Percentiles rank a stretch among this genome's conserved stretches.
Conservation (phyloP, 1,140 invertebrate genomes). For the Sipha flava region DNA sequence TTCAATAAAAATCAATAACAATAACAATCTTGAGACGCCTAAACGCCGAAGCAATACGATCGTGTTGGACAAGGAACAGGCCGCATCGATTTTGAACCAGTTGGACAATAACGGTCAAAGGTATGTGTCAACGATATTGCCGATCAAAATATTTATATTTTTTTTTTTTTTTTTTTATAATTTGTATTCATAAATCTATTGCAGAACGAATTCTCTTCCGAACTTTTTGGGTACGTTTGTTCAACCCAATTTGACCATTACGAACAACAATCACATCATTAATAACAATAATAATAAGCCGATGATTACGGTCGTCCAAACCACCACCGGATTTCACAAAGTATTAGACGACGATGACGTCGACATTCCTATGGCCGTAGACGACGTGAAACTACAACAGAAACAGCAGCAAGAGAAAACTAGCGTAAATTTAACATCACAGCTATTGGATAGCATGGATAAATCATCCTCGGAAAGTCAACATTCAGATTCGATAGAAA, state of each 20-base stretch:
- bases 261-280: neutral
- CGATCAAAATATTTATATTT: neutral
- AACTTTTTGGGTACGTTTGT: conserved; percentile 48
- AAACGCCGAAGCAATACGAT: conserved; percentile 34
- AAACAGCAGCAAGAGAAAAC: neutral
- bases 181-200: conserved; percentile 34
- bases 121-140: too few relatives aligned
- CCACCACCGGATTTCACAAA: neutral
- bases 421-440: neutral
- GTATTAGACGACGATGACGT: neutral
- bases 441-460: neutral
- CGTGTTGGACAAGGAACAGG: conserved; percentile 37
- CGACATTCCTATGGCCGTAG: conserved; percentile 15
- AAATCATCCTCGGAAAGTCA: neutral
- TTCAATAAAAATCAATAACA: conserved; percentile 42
- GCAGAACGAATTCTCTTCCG: conserved; percentile 48
- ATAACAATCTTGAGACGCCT: conserved; percentile 34
- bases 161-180: neutral
- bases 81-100: conserved; percentile 44
- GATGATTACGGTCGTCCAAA: neutral
- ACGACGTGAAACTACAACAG: neutral
- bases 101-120: conserved; percentile 38
- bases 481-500: neutral
- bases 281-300: neutral
- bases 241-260: conserved; percentile 28